phyloP scores from a whole-genome alignment of 2,113 vertebrate species.

The Motacilla tschutschensis region DNA sequence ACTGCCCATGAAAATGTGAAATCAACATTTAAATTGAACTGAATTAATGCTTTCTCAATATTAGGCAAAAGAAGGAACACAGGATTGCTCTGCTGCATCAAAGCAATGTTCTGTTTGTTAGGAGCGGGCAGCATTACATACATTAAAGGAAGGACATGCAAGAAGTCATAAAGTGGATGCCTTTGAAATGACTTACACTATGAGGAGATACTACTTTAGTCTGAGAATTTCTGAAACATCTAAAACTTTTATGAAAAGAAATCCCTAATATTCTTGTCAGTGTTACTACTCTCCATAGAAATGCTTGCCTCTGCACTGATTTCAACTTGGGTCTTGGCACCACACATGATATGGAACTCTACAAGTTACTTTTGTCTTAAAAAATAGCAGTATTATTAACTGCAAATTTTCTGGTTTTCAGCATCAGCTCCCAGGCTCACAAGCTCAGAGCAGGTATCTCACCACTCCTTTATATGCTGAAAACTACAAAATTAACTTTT shows the following conservation, averaged over 20 bases:
- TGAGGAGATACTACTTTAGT: not conserved
- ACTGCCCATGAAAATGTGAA: constrained; percentile 8
- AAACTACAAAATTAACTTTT: constrained; percentile 3
- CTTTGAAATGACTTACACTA: not conserved
- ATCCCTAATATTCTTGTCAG: not conserved
- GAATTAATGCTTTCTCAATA: not conserved
- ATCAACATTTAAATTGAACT: not conserved
- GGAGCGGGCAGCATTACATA: not conserved
- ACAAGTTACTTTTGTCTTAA: not conserved
- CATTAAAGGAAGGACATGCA: not conserved
- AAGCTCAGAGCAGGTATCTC: not conserved
- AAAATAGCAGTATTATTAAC: not conserved
- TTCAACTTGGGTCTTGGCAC: not conserved
- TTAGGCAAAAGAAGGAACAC: not conserved
- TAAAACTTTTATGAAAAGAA: not conserved
- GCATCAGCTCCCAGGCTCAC: not conserved
- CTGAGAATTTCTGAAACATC: not conserved
- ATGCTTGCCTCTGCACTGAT: not conserved
- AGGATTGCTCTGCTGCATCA: not conserved
- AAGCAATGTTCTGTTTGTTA: not conserved
- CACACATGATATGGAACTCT: not conserved
- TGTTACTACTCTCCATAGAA: not conserved
- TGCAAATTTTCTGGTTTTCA: not conserved
- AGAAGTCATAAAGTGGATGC: not conserved
- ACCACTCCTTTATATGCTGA: not conserved